Percentiles rank a stretch among this genome's conserved stretches.
These are phyloP conservation scores for Papilio helenus DNA, from an alignment of 1,140 invertebrate species.

Conservation along the genomic window DNA sequence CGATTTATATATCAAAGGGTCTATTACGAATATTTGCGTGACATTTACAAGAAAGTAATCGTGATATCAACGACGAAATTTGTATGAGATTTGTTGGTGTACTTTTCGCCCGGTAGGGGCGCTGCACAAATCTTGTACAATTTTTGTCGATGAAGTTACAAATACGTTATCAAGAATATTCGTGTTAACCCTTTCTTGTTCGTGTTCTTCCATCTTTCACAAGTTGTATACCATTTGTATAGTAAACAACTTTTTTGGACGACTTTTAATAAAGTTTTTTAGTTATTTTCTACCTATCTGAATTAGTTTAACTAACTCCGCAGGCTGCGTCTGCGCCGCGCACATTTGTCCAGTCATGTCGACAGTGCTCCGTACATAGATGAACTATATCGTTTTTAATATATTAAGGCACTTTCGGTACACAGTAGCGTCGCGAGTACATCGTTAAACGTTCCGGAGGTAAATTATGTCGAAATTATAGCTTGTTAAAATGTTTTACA, in stretches of 20 bases:
- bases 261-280: too few relatives aligned
- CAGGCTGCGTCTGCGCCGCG: conserved; percentile 15
- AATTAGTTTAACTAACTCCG: neutral
- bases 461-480: conserved; percentile 62
- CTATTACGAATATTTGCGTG: too few relatives aligned
- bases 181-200: too few relatives aligned
- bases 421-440: conserved; percentile 62
- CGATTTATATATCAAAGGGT: neutral
- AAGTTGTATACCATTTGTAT: too few relatives aligned
- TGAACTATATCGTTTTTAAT: conserved; percentile 74
- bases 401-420: conserved; percentile 72
- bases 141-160: too few relatives aligned
- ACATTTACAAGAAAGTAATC: too few relatives aligned
- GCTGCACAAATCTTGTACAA: too few relatives aligned
- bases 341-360: conserved; percentile 27
- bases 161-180: too few relatives aligned
- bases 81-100: too few relatives aligned
- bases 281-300: neutral
- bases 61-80: too few relatives aligned
- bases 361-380: conserved; percentile 60
- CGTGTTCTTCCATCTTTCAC: neutral
- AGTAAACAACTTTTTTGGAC: too few relatives aligned
- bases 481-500: conserved; percentile 77
- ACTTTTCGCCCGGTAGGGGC: too few relatives aligned
- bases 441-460: conserved; percentile 55